Percentiles rank a stretch among this genome's conserved stretches.
phyloP scores from a whole-genome alignment of 1,140 invertebrate genomes.

The Kradibia gibbosae region DNA sequence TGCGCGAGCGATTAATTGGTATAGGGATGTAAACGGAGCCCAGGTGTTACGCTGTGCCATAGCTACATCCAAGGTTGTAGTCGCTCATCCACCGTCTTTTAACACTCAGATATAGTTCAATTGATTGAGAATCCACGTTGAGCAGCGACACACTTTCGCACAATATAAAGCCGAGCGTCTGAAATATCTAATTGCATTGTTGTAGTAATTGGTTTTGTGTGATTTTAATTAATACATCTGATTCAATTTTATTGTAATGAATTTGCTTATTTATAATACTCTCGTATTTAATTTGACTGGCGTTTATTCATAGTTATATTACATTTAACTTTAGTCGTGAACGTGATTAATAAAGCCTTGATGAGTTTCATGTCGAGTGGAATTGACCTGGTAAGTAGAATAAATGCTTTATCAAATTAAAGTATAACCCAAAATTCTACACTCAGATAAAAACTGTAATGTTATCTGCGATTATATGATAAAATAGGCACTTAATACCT shows the following conservation, averaged over 20 bases:
- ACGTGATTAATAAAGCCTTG: slow-evolving; percentile 40
- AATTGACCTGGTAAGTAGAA: slow-evolving; percentile 41
- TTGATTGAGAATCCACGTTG: too few relatives aligned
- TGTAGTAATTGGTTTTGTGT: not conserved
- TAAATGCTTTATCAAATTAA: not conserved
- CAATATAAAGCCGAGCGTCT: too few relatives aligned
- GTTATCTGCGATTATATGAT: not conserved
- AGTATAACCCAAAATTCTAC: not conserved
- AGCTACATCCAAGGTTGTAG: too few relatives aligned
- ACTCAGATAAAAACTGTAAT: not conserved
- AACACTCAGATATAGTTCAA: too few relatives aligned
- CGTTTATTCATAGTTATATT: slow-evolving; percentile 42
- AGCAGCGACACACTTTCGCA: too few relatives aligned
- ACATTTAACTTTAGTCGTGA: slow-evolving; percentile 35
- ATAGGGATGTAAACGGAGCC: slow-evolving; percentile 10
- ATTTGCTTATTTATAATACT: not conserved
- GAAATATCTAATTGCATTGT: not conserved
- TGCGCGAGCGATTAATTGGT: slow-evolving; percentile 7
- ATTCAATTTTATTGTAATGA: too few relatives aligned
- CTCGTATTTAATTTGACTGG: not conserved
- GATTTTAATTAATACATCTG: not conserved
- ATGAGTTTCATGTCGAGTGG: slow-evolving; percentile 30
- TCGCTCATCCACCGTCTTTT: too few relatives aligned
- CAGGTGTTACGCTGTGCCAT: not conserved
- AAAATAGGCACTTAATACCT: not conserved